These are phyloP conservation scores for Pycnonotus jocosus DNA, from an alignment of 2,113 vertebrate species.

Conservation along the genomic window DNA sequence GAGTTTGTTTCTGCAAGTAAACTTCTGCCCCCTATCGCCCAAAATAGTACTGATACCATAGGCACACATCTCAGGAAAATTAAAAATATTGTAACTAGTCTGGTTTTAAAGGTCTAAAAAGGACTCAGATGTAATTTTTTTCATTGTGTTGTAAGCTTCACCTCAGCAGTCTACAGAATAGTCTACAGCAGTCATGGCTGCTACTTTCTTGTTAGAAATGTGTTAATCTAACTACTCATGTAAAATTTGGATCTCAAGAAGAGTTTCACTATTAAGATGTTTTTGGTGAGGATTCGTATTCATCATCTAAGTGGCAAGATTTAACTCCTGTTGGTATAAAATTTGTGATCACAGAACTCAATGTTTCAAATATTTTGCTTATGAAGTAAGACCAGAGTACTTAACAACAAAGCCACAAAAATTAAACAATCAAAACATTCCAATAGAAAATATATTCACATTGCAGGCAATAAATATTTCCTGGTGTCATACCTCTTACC, in stretches of 20 bases:
- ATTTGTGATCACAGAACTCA: not conserved
- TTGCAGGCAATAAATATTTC: not conserved
- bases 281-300: not conserved
- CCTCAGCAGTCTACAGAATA: not conserved
- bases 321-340: not conserved
- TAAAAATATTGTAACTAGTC: not conserved
- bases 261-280: not conserved
- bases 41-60: not conserved
- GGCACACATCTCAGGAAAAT: not conserved
- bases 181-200: not conserved
- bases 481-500: not conserved
- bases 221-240: not conserved
- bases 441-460: not conserved
- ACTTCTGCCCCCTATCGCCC: not conserved
- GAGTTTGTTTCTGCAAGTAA: not conserved
- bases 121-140: not conserved
- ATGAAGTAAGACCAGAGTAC: not conserved
- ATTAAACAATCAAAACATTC: not conserved
- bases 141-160: not conserved
- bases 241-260: not conserved
- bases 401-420: not conserved
- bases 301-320: not conserved
- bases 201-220: not conserved
- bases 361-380: not conserved
- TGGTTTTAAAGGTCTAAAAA: not conserved